Evolutionary conservation across 2,888 invertebrate genomes (phyloP).

Genomic region (Pristionchus arcanus): DNA sequence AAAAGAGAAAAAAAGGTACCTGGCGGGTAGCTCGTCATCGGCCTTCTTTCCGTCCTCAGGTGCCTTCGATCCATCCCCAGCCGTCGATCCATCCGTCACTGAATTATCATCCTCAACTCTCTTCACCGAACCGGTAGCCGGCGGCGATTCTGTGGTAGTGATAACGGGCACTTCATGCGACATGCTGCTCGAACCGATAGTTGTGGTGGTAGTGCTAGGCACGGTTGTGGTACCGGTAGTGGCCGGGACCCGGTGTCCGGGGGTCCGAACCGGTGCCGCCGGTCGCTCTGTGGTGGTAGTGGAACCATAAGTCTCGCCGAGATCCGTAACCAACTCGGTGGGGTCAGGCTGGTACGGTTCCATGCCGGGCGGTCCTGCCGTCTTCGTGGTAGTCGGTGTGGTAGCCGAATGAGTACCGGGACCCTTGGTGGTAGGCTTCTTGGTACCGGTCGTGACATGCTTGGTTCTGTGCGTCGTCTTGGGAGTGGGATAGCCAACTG

Average conservation of each 20-base stretch:
- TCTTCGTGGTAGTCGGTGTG: background rate
- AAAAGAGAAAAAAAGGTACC: background rate
- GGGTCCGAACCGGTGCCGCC: background rate
- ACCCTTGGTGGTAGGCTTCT: background rate
- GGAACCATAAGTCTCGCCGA: slow-evolving; percentile 52
- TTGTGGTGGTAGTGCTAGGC: background rate
- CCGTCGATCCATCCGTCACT: background rate
- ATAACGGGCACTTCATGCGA: slow-evolving; percentile 39
- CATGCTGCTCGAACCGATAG: slow-evolving; percentile 1
- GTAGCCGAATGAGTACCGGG: background rate
- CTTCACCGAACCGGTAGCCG: slow-evolving; percentile 4
- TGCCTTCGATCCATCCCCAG: background rate
- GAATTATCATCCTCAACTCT: slow-evolving; percentile 25
- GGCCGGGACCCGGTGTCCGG: background rate
- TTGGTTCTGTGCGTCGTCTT: background rate
- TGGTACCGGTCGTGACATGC: background rate
- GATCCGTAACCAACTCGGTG: slow-evolving; percentile 37
- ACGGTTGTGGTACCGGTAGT: background rate
- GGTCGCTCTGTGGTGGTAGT: slow-evolving; percentile 14
- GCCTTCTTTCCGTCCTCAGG: background rate
- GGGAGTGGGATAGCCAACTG: background rate
- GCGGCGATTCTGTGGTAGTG: background rate
- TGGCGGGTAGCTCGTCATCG: background rate
- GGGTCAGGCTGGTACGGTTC: slow-evolving; percentile 44
- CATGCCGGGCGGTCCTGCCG: slow-evolving; percentile 31